Evolutionary conservation across 2,113 vertebrate species (phyloP).

Genomic region (Balaeniceps rex): DNA sequence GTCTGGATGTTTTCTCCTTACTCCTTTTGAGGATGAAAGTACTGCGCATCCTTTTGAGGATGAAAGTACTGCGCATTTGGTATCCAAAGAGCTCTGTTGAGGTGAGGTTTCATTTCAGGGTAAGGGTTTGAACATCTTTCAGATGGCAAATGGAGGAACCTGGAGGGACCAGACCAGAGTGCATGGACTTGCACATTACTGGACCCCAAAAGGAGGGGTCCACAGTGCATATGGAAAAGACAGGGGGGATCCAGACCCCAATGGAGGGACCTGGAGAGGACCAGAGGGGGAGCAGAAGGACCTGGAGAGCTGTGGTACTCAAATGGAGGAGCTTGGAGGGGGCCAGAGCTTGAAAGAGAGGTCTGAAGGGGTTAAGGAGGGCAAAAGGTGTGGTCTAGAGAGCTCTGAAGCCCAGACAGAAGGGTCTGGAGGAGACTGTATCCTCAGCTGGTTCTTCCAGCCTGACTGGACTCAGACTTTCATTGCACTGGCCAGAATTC

Average conservation of each 20-base stretch:
- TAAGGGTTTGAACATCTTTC: background rate
- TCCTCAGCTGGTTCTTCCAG: background rate
- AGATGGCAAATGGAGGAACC: background rate
- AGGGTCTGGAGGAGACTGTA: background rate
- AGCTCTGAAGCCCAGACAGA: background rate
- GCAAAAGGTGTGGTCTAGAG: background rate
- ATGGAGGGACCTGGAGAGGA: background rate
- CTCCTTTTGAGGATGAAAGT: background rate
- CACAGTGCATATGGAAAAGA: background rate
- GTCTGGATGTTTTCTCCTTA: background rate
- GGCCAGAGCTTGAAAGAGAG: background rate
- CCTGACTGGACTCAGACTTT: background rate
- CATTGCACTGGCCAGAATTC: background rate
- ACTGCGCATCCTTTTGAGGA: background rate
- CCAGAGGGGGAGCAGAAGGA: background rate
- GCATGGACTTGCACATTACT: background rate
- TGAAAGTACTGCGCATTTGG: background rate
- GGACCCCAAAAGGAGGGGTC: background rate
- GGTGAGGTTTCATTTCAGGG: background rate
- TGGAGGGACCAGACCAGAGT: background rate
- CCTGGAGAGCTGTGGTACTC: background rate
- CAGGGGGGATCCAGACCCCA: background rate
- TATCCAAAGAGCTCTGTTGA: background rate
- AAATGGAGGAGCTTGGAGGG: background rate
- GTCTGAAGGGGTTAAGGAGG: background rate